phyloP scores from a whole-genome alignment of 2,888 invertebrate genomes.

The Scaptomyza parva region DNA sequence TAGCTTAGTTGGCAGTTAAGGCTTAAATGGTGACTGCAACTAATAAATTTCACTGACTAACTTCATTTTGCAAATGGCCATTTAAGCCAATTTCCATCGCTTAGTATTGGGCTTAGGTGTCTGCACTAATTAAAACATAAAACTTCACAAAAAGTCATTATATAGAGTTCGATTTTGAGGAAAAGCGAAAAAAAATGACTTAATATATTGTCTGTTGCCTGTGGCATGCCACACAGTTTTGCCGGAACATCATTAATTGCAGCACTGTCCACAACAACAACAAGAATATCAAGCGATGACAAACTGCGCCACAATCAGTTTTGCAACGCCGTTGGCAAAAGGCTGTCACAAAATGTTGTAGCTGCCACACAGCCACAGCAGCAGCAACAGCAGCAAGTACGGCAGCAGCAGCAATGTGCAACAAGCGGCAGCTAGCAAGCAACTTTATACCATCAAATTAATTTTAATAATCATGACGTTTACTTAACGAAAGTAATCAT shows the following conservation, averaged over 20 bases:
- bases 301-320: slow-evolving; percentile 40
- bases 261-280: slow-evolving; percentile 20
- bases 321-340: slow-evolving; percentile 54
- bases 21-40: slow-evolving; percentile 46
- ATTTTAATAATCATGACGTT: slow-evolving; percentile 68
- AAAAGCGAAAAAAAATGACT: not conserved
- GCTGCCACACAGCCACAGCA: slow-evolving; percentile 40
- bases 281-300: slow-evolving; percentile 19
- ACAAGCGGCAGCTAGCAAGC: slow-evolving; percentile 18
- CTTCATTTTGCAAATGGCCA: slow-evolving; percentile 32
- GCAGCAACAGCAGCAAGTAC: slow-evolving; percentile 11
- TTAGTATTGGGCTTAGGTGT: slow-evolving; percentile 14
- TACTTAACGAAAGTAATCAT: slow-evolving; percentile 67
- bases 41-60: slow-evolving; percentile 47
- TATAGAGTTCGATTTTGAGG: slow-evolving; percentile 15
- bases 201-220: slow-evolving; percentile 41
- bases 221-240: slow-evolving; percentile 28
- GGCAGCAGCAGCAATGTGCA: slow-evolving; percentile 7
- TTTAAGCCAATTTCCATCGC: slow-evolving; percentile 18
- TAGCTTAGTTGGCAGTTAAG: slow-evolving; percentile 41
- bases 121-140: slow-evolving; percentile 63
- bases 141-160: slow-evolving; percentile 51
- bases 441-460: slow-evolving; percentile 63
- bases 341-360: slow-evolving; percentile 52
- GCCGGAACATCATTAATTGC: slow-evolving; percentile 58